A percentile compares a stretch with the other conserved stretches of the same genome.
Conservation (phyloP, 2,113 vertebrate genomes). For the Peucedramus taeniatus region DNA sequence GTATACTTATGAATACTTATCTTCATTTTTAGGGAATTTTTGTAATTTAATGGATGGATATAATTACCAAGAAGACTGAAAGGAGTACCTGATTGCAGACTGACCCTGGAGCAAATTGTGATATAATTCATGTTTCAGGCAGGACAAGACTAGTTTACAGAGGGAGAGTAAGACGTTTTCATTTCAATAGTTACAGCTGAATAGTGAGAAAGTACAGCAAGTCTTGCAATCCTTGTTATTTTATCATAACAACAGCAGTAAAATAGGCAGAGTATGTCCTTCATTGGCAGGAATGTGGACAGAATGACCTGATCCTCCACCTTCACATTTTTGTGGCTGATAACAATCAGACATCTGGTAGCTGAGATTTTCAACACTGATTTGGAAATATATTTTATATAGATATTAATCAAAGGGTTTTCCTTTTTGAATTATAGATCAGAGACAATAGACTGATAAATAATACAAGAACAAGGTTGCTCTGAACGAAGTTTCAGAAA, state of each 20-base stretch:
- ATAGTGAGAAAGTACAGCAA: not conserved
- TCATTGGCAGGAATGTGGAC: not conserved
- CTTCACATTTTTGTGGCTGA: not conserved
- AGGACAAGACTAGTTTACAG: not conserved
- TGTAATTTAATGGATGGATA: constrained; percentile 51
- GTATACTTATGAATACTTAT: constrained; percentile 27
- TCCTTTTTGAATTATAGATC: constrained; percentile 28
- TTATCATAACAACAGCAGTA: not conserved
- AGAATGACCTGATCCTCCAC: not conserved
- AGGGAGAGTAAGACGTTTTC: not conserved
- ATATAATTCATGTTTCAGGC: constrained; percentile 18
- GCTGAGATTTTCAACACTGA: not conserved
- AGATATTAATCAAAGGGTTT: not conserved
- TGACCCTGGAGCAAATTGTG: constrained; percentile 18
- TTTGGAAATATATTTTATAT: not conserved
- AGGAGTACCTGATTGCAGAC: constrained; percentile 34
- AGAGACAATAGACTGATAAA: constrained; percentile 37
- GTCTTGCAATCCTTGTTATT: not conserved
- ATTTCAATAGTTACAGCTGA: not conserved
- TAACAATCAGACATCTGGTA: not conserved
- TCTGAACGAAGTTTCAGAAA: not conserved
- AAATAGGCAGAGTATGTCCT: not conserved
- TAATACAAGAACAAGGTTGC: not conserved
- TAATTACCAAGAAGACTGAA: constrained; percentile 31
- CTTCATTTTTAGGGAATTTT: constrained; percentile 41